Evolutionary conservation across 1,140 invertebrate species (phyloP), one percentile per base, ranked within the genome.

Genomic region (Saccostrea echinata): DNA sequence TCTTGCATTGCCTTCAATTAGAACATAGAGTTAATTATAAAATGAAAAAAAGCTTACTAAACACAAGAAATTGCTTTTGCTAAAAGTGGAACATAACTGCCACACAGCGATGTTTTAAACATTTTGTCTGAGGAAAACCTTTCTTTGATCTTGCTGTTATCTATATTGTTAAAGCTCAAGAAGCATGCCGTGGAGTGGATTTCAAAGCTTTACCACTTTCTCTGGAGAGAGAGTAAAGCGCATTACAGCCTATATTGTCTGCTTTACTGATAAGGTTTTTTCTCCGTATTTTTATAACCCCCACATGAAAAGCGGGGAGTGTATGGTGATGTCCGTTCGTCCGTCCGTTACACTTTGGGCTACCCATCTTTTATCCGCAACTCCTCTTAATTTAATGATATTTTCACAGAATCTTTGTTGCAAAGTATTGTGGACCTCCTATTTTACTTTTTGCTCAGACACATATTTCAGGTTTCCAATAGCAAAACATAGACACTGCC

Each of bases 131-230:
- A 18, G 30, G 68, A 30, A 30, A 30, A 27, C 27, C 24, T 27
- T 30, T 27, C 68, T 76, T 76, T 76, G 68, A 76, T 76, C 27
- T 76, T 76, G 13, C 11, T 76, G 24, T 76, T 76, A 76, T 76
- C 68, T 30, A 27, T 27, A 76, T 76, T 30, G 68, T 76, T 30
- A 35, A 35, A 33, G 27, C 13, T 33, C 1, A 30, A 30, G 68
- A 30, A 33, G 68, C 24, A 76, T 30, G 30, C 12, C 24, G 30
- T 13, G 27, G 24, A 30, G 68, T 33, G 13, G 68, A 76, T 76
- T 76, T 76, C 27, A 76, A 76, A 76, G 68, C 68, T 76, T 24
- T 0, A n/a, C 55, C 68, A 30, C 30, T 76, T 76, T 76, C 30
- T 27, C 24, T 76, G 2, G 33, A 33, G 68, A 76, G 68, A 76